Evolutionary conservation across 2,888 invertebrate species (phyloP).

Genomic region (Drosophila anomalata): DNA sequence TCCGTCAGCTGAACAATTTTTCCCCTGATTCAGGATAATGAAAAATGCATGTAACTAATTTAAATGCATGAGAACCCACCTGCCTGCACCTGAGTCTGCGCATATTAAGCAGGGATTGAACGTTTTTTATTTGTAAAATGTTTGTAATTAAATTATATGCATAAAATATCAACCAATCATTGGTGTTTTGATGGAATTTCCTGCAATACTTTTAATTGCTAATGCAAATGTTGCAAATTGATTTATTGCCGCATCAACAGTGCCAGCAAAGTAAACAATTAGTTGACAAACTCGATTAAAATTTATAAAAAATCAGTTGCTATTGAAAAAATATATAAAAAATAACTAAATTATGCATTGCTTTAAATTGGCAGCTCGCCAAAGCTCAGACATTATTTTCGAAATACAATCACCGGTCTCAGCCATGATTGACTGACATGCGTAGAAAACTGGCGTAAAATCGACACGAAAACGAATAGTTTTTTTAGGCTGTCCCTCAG

Average conservation of each 20-base stretch:
- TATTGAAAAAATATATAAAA: slow-evolving; percentile 7
- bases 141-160: slow-evolving; percentile 63
- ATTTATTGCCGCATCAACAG: slow-evolving; percentile 35
- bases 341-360: slow-evolving; percentile 14
- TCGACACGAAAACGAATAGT: slow-evolving; percentile 27
- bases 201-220: slow-evolving; percentile 4
- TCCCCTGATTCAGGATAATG: slow-evolving; percentile 38
- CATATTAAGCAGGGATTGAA: slow-evolving; percentile 45
- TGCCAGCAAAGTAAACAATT: slow-evolving; percentile 49
- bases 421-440: slow-evolving; percentile 41
- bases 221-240: slow-evolving; percentile 51
- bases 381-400: slow-evolving; percentile 17
- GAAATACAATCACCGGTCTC: slow-evolving; percentile 48
- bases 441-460: slow-evolving; percentile 38
- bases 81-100: slow-evolving; percentile 11
- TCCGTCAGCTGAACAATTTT: slow-evolving; percentile 12
- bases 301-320: slow-evolving; percentile 1
- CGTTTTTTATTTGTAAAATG: slow-evolving; percentile 37
- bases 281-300: slow-evolving; percentile 27
- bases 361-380: slow-evolving; percentile 32
- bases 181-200: slow-evolving; percentile 17
- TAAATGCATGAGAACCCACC: slow-evolving; percentile 63
- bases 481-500: neutral
- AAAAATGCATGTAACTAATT: slow-evolving; percentile 67
- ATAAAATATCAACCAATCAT: slow-evolving; percentile 53